A percentile compares a stretch with the other conserved stretches of the same genome.
phyloP scores from a whole-genome alignment of 2,888 invertebrate species.

The Sialis lutaria region DNA sequence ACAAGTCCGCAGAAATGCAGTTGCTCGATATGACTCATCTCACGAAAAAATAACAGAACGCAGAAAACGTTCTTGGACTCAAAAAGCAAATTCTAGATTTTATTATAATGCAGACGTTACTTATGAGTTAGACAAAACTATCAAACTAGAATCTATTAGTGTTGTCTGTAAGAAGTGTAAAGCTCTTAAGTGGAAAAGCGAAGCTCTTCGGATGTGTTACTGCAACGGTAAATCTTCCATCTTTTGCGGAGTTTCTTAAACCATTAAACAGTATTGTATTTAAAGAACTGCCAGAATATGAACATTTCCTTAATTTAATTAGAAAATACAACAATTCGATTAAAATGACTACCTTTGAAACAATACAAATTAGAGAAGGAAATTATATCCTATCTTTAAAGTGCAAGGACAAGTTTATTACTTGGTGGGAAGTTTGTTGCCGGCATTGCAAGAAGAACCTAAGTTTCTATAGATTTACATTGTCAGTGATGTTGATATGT shows the following conservation, averaged over 20 bases:
- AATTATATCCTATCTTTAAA: constrained; percentile 8
- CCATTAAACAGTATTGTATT: constrained; percentile 7
- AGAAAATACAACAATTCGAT: too few relatives aligned
- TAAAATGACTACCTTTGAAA: constrained; percentile 8
- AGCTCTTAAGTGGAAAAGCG: constrained; percentile 8
- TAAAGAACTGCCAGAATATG: constrained; percentile 1
- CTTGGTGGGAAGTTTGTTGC: constrained; percentile 8
- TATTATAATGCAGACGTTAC: background rate
- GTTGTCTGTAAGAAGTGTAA: constrained; percentile 4
- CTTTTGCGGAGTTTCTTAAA: constrained; percentile 8
- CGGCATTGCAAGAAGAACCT: constrained; percentile 5
- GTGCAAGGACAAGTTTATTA: constrained; percentile 13
- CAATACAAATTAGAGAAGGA: constrained; percentile 5
- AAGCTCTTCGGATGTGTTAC: constrained; percentile 11
- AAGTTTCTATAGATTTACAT: constrained; percentile 11
- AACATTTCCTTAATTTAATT: background rate
- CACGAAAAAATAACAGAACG: background rate
- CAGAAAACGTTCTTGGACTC: background rate
- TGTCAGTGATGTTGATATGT: constrained; percentile 13
- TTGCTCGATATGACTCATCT: background rate
- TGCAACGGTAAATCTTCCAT: constrained; percentile 10
- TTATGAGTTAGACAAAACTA: background rate
- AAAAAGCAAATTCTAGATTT: background rate
- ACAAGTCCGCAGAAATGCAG: background rate
- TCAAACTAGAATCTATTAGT: background rate